These are phyloP conservation scores for Fissipunctia ypsillon DNA, from an alignment of 2,888 invertebrate species.

Conservation along the genomic window DNA sequence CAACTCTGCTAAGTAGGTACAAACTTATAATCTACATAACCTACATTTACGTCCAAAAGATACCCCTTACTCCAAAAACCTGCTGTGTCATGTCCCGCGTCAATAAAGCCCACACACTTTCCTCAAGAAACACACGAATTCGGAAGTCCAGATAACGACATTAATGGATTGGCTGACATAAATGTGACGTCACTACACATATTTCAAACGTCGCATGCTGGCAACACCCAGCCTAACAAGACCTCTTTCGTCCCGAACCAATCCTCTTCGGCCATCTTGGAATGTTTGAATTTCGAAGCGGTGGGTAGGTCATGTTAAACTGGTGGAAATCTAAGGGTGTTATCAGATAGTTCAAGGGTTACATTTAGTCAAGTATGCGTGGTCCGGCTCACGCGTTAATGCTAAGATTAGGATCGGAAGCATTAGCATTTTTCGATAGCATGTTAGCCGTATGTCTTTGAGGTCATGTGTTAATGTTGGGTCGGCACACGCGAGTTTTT, in stretches of 20 bases:
- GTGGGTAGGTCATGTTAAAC: constrained; percentile 66
- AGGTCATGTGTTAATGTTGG: constrained; percentile 86
- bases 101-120: constrained; percentile 84
- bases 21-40: constrained; percentile 29
- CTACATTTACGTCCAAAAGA: constrained; percentile 29
- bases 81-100: constrained; percentile 81
- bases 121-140: constrained; percentile 85
- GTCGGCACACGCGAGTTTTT: constrained; percentile 80
- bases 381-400: constrained; percentile 87
- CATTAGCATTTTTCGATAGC: constrained; percentile 88
- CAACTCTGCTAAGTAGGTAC: neutral
- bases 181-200: constrained; percentile 90
- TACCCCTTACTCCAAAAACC: constrained; percentile 56
- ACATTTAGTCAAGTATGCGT: constrained; percentile 87
- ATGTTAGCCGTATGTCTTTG: constrained; percentile 81
- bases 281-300: neutral
- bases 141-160: constrained; percentile 89
- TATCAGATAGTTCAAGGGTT: constrained; percentile 89
- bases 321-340: constrained; percentile 78
- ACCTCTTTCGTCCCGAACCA: constrained; percentile 51
- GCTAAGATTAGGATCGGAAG: constrained; percentile 81
- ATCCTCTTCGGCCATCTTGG: neutral
- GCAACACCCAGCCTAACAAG: constrained; percentile 70
- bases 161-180: constrained; percentile 90
- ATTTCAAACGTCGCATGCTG: constrained; percentile 88